These are phyloP conservation scores for Drosophila ironensis DNA, from an alignment of 1,140 invertebrate species.

Conservation along the genomic window DNA sequence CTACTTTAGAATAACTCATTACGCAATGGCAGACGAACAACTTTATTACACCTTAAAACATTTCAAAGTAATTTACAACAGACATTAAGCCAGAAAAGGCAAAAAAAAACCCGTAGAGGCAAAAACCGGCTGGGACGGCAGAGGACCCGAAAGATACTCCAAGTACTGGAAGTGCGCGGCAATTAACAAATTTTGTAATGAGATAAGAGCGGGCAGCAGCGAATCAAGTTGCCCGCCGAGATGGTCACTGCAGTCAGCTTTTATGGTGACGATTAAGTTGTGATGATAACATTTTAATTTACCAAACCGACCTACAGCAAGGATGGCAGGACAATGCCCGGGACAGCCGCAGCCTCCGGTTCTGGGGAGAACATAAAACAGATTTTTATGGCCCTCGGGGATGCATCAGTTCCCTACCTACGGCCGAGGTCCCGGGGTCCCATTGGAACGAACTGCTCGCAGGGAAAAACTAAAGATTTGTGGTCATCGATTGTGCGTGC, in stretches of 20 bases:
- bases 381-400: slow-evolving; percentile 44
- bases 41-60: slow-evolving; percentile 72
- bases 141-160: slow-evolving; percentile 58
- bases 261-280: slow-evolving; percentile 73
- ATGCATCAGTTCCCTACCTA: slow-evolving; percentile 18
- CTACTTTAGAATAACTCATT: slow-evolving; percentile 69
- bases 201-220: slow-evolving; percentile 46
- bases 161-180: slow-evolving; percentile 76
- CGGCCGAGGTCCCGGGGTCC: neutral
- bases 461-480: slow-evolving; percentile 60
- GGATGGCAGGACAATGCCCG: slow-evolving; percentile 45
- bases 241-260: slow-evolving; percentile 54
- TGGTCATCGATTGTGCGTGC: slow-evolving; percentile 70
- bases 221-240: slow-evolving; percentile 50
- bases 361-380: slow-evolving; percentile 59
- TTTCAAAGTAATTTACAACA: slow-evolving; percentile 77
- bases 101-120: slow-evolving; percentile 1
- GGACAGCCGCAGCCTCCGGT: slow-evolving; percentile 12
- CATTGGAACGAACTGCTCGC: slow-evolving; percentile 12
- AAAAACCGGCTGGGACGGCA: slow-evolving; percentile 28
- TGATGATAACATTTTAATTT: slow-evolving; percentile 78
- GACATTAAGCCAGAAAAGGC: slow-evolving; percentile 56
- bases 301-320: slow-evolving; percentile 58
- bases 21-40: slow-evolving; percentile 66
- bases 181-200: slow-evolving; percentile 73